These are phyloP conservation scores for Microtus oregoni DNA, from an alignment of 2,113 vertebrate species.

Conservation along the genomic window DNA sequence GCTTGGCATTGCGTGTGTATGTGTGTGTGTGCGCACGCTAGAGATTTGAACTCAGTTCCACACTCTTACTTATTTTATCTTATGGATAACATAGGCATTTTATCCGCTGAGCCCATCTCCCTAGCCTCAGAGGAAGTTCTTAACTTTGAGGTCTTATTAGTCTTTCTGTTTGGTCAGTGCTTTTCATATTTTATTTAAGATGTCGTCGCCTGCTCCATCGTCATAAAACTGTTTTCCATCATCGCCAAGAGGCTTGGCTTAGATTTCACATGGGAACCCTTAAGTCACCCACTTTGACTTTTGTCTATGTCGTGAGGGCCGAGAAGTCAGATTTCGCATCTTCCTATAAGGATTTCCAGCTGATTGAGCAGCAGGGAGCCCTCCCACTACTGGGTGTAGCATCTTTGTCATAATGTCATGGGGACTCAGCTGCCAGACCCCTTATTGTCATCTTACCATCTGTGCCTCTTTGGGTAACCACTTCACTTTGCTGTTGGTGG, in stretches of 20 bases:
- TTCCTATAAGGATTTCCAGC: not conserved
- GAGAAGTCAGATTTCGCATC: not conserved
- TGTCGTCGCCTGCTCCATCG: too few relatives aligned
- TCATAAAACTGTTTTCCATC: not conserved
- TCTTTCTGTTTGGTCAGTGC: not conserved
- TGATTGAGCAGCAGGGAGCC: not conserved
- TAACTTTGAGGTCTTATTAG: not conserved
- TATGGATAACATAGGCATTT: not conserved
- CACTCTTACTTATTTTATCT: not conserved
- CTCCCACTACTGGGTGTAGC: not conserved
- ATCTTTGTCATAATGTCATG: not conserved
- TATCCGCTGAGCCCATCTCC: not conserved
- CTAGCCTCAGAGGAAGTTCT: not conserved
- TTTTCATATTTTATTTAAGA: not conserved
- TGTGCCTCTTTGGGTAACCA: not conserved
- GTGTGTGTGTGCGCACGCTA: too few relatives aligned
- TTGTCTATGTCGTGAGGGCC: not conserved
- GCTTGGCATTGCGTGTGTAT: too few relatives aligned
- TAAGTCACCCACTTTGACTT: not conserved
- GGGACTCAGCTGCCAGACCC: not conserved
- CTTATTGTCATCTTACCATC: not conserved
- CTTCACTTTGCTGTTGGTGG: not conserved
- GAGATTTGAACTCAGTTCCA: not conserved
- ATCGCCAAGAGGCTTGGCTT: too few relatives aligned
- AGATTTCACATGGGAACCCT: not conserved